A percentile compares a stretch with the other conserved stretches of the same genome.
Conservation (phyloP, 2,888 invertebrate genomes). For the Ametastegia equiseti region DNA sequence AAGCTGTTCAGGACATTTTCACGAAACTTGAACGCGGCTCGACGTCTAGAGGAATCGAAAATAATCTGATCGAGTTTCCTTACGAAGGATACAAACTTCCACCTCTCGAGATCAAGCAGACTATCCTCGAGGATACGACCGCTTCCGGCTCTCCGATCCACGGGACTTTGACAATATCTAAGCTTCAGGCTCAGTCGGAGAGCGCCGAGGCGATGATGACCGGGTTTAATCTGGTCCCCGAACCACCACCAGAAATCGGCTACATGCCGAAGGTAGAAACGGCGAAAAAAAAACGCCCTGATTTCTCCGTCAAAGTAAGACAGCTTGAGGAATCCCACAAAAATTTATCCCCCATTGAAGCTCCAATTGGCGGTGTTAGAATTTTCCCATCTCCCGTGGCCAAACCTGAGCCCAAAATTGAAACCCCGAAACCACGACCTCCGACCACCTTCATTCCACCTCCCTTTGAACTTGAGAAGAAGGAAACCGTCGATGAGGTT, state of each 20-base stretch:
- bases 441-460: slow-evolving; percentile 62
- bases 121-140: slow-evolving; percentile 68
- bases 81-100: slow-evolving; percentile 70
- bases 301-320: slow-evolving; percentile 80
- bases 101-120: slow-evolving; percentile 63
- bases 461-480: slow-evolving; percentile 66
- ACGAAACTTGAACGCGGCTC: slow-evolving; percentile 68
- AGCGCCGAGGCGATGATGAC: slow-evolving; percentile 71
- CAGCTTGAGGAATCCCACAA: slow-evolving; percentile 80
- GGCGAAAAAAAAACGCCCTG: slow-evolving; percentile 75
- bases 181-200: slow-evolving; percentile 68
- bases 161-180: slow-evolving; percentile 67
- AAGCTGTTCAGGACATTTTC: slow-evolving; percentile 69
- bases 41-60: slow-evolving; percentile 67
- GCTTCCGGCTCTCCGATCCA: slow-evolving; percentile 69
- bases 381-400: slow-evolving; percentile 75
- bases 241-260: slow-evolving; percentile 85
- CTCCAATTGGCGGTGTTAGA: slow-evolving; percentile 80
- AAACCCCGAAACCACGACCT: slow-evolving; percentile 57
- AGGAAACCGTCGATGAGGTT: slow-evolving; percentile 62
- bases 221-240: slow-evolving; percentile 80
- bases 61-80: slow-evolving; percentile 72
- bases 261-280: slow-evolving; percentile 78
- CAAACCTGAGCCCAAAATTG: slow-evolving; percentile 59
- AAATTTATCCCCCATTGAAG: slow-evolving; percentile 76